These are phyloP conservation scores for Psylliodes chrysocephalus DNA, from an alignment of 2,888 invertebrate species.

Conservation along the genomic window DNA sequence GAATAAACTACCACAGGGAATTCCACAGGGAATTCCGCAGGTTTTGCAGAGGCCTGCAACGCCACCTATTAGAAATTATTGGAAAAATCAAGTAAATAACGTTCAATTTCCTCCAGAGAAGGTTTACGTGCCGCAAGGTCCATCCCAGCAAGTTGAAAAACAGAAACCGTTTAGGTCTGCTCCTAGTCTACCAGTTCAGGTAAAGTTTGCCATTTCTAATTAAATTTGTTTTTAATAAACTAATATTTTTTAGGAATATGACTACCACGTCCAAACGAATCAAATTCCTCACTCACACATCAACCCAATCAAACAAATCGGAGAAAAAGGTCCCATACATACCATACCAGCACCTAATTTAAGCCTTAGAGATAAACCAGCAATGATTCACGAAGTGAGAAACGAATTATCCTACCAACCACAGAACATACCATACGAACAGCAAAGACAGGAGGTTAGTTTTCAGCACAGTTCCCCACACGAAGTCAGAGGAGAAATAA, in stretches of 20 bases:
- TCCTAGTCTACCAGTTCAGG: slow-evolving; percentile 49
- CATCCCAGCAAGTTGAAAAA: slow-evolving; percentile 41
- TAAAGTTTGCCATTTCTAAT: too few relatives aligned
- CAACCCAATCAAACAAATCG: slow-evolving; percentile 61
- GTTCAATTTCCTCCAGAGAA: slow-evolving; percentile 39
- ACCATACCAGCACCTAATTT: slow-evolving; percentile 88
- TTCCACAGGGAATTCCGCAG: slow-evolving; percentile 26
- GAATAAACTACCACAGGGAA: not conserved
- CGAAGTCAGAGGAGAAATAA: slow-evolving; percentile 9
- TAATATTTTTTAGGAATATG: slow-evolving; percentile 51
- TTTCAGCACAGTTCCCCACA: slow-evolving; percentile 23
- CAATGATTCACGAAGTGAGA: slow-evolving; percentile 62
- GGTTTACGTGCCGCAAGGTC: slow-evolving; percentile 27
- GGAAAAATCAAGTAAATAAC: slow-evolving; percentile 47
- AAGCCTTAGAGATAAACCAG: slow-evolving; percentile 74
- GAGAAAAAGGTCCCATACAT: slow-evolving; percentile 79
- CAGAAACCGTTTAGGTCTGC: slow-evolving; percentile 50
- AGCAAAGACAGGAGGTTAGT: slow-evolving; percentile 20
- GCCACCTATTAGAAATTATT: slow-evolving; percentile 50
- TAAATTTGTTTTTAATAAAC: too few relatives aligned
- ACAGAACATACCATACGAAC: slow-evolving; percentile 18
- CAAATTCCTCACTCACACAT: slow-evolving; percentile 56
- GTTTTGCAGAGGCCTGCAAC: slow-evolving; percentile 32
- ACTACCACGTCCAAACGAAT: slow-evolving; percentile 60
- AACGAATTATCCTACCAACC: slow-evolving; percentile 26